Base-by-base conservation (phyloP, 2,797 vertebrate genomes). In the Potorous gilbertii region DNA sequence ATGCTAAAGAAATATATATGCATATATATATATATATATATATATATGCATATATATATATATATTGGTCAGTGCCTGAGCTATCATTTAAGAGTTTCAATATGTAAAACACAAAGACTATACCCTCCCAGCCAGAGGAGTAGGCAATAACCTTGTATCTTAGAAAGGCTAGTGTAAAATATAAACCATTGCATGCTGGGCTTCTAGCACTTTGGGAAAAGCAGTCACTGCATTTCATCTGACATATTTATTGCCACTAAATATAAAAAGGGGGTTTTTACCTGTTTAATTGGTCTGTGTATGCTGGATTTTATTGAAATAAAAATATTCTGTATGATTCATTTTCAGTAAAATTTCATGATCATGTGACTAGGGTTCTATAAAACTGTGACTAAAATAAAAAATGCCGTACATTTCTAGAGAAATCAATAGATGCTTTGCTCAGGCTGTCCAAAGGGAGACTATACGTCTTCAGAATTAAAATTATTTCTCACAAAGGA, bases 171-270 rank as follows among this genome's bases (percentile, higher is more conserved):
- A 46, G 21, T 55, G 59, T 50, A 91, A 87, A 34, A 94, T n/a
- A 74, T 89, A 94, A 11, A 89, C 34, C n/a, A 55, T 31, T 27
- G 74, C 46, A 27, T 40, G 59, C 1, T 93, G n/a, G 91, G 66
- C n/a, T 95, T 95, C 21, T 9, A 94, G 5, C 89, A 91, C 13
- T 94, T 94, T 87, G 21, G 27, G 21, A 50, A 95, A 92, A 94
- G 92, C 4, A 54, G 1, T 87, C 74, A 46, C 40, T 87, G 74
- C 40, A 87, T 87, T 87, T 87, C 74, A 87, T 11, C 21, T 27
- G 74, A 27, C 74, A 87, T 87, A 87, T 87, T 87, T 87, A 87
- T 87, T 87, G 21, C 74, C 40, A 87, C 74, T 87, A 95, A 96
- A 92, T 62, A n/a, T 28, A 94, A 56, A 28, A 8, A 57, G 74